These are phyloP conservation scores for Ursus arctos DNA, from an alignment of 2,113 vertebrate genomes.

Conservation along the genomic window DNA sequence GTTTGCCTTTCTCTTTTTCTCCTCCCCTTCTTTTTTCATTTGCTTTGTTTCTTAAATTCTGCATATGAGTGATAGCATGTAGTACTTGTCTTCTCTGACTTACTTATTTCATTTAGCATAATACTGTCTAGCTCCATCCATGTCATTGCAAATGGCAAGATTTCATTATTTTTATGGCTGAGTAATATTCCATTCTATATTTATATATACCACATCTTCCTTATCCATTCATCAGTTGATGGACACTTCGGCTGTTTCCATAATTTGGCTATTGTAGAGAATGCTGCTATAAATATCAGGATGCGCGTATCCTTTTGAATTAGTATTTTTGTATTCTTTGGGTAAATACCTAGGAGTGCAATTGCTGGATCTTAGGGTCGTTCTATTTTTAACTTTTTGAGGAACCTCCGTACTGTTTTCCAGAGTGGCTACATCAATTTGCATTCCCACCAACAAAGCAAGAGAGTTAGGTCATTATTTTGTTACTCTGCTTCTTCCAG, in stretches of 20 bases:
- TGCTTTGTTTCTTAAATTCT: neutral
- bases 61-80: neutral
- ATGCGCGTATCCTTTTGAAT: neutral
- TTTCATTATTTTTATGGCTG: neutral
- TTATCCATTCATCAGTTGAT: neutral
- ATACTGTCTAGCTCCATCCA: neutral
- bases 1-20: neutral
- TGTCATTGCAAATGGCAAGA: neutral
- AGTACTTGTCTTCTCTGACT: neutral
- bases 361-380: neutral
- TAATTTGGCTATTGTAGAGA: neutral
- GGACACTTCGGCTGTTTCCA: neutral
- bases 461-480: neutral
- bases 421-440: neutral
- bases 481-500: neutral
- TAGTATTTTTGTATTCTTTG: neutral
- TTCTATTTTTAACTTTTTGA: neutral
- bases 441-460: neutral
- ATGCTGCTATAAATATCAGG: neutral
- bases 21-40: neutral
- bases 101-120: neutral
- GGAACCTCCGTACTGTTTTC: neutral
- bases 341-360: neutral
- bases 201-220: neutral
- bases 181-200: neutral